Evolutionary conservation across 2,113 vertebrate species (phyloP).

Genomic region (Grallaria varia): DNA sequence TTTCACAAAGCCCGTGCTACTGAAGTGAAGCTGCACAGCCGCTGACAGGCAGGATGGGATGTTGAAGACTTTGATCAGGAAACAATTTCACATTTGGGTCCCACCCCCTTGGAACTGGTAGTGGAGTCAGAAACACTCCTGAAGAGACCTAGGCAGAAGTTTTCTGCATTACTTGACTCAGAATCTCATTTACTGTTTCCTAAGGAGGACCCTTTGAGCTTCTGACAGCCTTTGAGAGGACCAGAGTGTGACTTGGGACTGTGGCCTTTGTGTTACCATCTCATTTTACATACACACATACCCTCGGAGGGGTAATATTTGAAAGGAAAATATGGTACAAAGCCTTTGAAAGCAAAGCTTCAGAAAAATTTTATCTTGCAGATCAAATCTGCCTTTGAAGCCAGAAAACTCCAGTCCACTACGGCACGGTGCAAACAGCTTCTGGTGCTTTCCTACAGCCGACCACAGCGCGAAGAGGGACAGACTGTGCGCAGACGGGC

Average conservation of each 20-base stretch:
- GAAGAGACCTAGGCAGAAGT: not conserved
- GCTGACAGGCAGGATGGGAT: not conserved
- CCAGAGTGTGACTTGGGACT: not conserved
- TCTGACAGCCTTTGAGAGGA: not conserved
- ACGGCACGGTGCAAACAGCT: not conserved
- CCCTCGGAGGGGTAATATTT: not conserved
- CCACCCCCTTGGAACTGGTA: not conserved
- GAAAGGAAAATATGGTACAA: not conserved
- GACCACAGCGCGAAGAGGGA: not conserved
- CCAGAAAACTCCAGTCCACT: not conserved
- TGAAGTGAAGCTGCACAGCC: not conserved
- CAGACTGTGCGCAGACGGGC: not conserved
- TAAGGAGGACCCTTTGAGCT: not conserved
- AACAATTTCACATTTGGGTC: not conserved
- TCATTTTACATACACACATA: not conserved
- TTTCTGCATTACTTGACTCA: not conserved
- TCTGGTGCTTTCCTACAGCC: not conserved
- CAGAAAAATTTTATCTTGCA: not conserved
- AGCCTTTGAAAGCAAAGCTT: slow-evolving; percentile 7
- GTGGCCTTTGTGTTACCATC: not conserved
- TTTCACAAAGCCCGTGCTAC: not conserved
- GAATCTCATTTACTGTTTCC: not conserved
- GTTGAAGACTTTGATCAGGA: not conserved
- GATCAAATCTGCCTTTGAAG: not conserved
- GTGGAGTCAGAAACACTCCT: not conserved